These are phyloP conservation scores for Neuroterus valhalla DNA, from an alignment of 1,140 invertebrate genomes.

Conservation along the genomic window DNA sequence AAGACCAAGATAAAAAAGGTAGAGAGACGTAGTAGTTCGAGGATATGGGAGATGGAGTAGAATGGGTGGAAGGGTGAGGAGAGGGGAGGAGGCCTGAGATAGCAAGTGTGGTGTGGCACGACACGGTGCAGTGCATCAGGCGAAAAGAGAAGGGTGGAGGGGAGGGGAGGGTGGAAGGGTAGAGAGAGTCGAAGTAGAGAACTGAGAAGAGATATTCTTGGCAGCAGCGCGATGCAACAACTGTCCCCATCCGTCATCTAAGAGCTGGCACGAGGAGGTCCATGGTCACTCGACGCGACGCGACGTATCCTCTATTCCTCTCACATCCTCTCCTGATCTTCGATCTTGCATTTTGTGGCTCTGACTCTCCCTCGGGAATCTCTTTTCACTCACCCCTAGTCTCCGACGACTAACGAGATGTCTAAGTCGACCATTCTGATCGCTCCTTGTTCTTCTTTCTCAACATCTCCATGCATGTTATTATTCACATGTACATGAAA, in stretches of 20 bases:
- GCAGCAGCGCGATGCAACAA: constrained; percentile 43
- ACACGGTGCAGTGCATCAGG: constrained; percentile 17
- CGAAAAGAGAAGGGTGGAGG: constrained; percentile 5
- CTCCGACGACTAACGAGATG: neutral
- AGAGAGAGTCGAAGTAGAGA: constrained; percentile 16
- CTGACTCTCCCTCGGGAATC: neutral
- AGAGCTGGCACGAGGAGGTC: constrained; percentile 9
- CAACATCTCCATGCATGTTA: no score
- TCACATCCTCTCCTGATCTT: constrained; percentile 1
- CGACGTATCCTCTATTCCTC: no score
- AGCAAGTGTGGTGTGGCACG: constrained; percentile 28
- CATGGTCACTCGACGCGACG: constrained; percentile 9
- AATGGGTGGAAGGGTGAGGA: constrained; percentile 20
- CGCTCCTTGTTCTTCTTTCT: no score
- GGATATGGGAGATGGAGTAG: constrained; percentile 16
- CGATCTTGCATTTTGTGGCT: constrained; percentile 1
- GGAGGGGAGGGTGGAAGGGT: constrained; percentile 5
- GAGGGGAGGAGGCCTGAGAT: constrained; percentile 27
- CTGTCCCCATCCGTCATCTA: constrained; percentile 30
- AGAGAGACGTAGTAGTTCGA: constrained; percentile 14
- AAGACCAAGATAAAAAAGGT: constrained; percentile 26
- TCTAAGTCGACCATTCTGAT: neutral
- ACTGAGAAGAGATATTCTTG: constrained; percentile 32
- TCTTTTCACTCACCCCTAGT: neutral
- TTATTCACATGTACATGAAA: no score